Conservation (phyloP, 2,113 vertebrate genomes). For the Pangasianodon hypophthalmus region DNA sequence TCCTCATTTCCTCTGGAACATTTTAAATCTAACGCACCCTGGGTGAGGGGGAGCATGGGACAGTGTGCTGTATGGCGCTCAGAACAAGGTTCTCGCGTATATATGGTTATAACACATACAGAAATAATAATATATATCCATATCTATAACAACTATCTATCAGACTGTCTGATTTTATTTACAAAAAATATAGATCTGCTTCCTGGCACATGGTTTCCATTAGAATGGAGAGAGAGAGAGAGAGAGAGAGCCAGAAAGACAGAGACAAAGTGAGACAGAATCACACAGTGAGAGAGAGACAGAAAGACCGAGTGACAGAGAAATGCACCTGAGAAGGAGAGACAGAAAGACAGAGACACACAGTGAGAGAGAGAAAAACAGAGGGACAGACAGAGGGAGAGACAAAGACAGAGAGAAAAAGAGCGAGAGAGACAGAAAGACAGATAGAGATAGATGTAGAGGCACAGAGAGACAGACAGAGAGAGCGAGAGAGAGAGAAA, state of each 20-base stretch:
- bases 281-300: neutral
- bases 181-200: neutral
- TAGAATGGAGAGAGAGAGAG: neutral
- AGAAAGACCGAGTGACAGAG: neutral
- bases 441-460: neutral
- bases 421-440: neutral
- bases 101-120: neutral
- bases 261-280: neutral
- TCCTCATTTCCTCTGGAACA: slow-evolving; percentile 8
- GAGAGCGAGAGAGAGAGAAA: neutral
- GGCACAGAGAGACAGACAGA: neutral
- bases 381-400: neutral
- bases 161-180: neutral
- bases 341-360: neutral
- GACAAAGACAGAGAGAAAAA: neutral
- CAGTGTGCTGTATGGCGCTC: neutral
- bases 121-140: neutral
- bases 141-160: neutral
- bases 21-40: neutral
- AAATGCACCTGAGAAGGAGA: neutral
- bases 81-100: neutral
- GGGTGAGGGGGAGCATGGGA: neutral
- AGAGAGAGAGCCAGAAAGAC: no score
- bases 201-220: neutral
- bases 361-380: neutral